Evolutionary conservation across 2,797 vertebrate genomes (phyloP), one percentile per base, ranked within the genome.

Genomic region (Hipposideros larvatus): DNA sequence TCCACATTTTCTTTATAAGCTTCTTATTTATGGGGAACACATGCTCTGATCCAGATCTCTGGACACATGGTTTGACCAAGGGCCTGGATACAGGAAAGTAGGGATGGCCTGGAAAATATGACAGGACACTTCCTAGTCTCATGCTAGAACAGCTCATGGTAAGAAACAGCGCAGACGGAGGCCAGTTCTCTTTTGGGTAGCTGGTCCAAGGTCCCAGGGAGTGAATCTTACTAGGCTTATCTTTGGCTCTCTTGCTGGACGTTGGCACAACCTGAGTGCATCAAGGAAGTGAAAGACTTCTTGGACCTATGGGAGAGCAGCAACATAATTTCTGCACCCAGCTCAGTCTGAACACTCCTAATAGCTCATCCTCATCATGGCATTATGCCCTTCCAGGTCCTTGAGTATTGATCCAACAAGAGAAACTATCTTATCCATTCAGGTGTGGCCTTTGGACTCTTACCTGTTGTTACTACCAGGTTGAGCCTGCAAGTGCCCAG

Each of bases 11-110:
- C 68, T 96, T 95, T 93, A 59, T 88, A 91, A 86, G 53, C 34
- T 90, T 83, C 87, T 75, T 93, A 22, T 86, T 96, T 93, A 96
- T 83, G 43, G 37, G 59, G 78, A 97, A 79, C 88, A 95, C 90
- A 63, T 94, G 87, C 86, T 96, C 37, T 61, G 82, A 97, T 71
- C 66, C 63, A 93, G 65, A 95, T 75, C 78, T 93, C 84, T 68
- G 66, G 87, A 87, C 89, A 91, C 66, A 59, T 90, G 71, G 9
- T 55, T 28, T 88, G 43, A 95, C 43, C 71, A 43, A 79, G 68
- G 37, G 26, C 82, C 85, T 94, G 82, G 68, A 90, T 92, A 34
- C 37, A 41, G 51, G 91, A 96, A 89, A 91, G 57, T 83, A 34
- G 65, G 53, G 34, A 78, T 90, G 94, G 80, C 73, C 87, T 90